These are phyloP conservation scores for Gerris buenoi DNA, from an alignment of 1,140 invertebrate species.

Conservation along the genomic window DNA sequence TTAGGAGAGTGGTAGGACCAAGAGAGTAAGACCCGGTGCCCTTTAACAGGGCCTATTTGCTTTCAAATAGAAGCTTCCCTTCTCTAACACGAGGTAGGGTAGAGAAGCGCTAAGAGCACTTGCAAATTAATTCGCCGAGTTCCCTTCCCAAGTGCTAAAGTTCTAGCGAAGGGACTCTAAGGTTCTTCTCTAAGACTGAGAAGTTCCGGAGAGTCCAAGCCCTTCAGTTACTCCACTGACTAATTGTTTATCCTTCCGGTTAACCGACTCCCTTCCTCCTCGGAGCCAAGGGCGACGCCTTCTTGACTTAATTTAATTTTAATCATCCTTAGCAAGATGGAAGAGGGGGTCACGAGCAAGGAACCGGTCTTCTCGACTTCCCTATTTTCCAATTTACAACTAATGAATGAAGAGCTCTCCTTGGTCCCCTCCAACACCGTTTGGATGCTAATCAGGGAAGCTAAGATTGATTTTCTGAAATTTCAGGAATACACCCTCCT, in stretches of 20 bases:
- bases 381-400: background rate
- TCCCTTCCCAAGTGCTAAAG: too few relatives aligned
- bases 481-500: background rate
- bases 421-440: background rate
- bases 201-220: too few relatives aligned
- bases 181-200: too few relatives aligned
- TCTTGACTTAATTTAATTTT: background rate
- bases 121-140: too few relatives aligned
- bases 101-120: too few relatives aligned
- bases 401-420: background rate
- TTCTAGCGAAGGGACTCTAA: too few relatives aligned
- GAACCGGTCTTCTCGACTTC: background rate
- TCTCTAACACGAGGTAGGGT: too few relatives aligned
- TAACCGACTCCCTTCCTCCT: background rate
- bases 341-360: background rate
- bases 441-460: background rate
- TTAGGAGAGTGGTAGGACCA: background rate
- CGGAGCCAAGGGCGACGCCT: background rate
- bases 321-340: background rate
- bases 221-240: background rate
- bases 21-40: background rate
- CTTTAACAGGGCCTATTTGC: background rate
- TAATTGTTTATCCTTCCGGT: background rate
- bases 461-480: background rate
- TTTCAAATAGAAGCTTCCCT: background rate